Evolutionary conservation across 2,797 vertebrate genomes (phyloP).

Genomic region (Coregonus ussuriensis): DNA sequence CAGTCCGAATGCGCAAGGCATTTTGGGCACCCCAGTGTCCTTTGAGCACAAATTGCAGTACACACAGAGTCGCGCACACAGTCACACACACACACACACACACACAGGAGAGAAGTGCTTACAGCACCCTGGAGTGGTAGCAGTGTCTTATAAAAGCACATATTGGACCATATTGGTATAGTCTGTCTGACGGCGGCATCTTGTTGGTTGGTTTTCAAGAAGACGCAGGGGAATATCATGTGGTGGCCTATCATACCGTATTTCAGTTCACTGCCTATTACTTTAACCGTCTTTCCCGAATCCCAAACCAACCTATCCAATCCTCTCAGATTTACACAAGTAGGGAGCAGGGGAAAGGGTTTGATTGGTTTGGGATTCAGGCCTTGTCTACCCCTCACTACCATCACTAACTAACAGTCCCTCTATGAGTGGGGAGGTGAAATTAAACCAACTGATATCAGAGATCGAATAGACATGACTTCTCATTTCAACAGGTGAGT

Average conservation of each 20-base stretch:
- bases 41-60: slow-evolving; percentile 56
- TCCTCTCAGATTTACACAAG: background rate
- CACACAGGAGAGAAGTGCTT: slow-evolving; percentile 42
- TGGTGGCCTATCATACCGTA: background rate
- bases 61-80: too few relatives aligned
- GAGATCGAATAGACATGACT: background rate
- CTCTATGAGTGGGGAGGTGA: background rate
- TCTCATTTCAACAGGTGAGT: slow-evolving; percentile 32
- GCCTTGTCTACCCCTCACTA: background rate
- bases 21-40: slow-evolving; percentile 58
- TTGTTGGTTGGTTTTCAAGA: slow-evolving; percentile 36
- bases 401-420: background rate
- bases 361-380: background rate
- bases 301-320: background rate
- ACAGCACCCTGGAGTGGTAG: slow-evolving; percentile 61
- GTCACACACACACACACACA: slow-evolving; percentile 30
- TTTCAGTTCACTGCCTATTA: background rate
- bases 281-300: background rate
- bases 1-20: slow-evolving; percentile 80
- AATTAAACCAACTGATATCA: slow-evolving; percentile 13
- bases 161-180: slow-evolving; percentile 13
- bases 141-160: slow-evolving; percentile 49
- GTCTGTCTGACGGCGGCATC: slow-evolving; percentile 31
- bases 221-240: background rate
- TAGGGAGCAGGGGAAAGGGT: background rate